Base-by-base conservation (phyloP, 2,888 invertebrate species). In the Netelia inedita region DNA sequence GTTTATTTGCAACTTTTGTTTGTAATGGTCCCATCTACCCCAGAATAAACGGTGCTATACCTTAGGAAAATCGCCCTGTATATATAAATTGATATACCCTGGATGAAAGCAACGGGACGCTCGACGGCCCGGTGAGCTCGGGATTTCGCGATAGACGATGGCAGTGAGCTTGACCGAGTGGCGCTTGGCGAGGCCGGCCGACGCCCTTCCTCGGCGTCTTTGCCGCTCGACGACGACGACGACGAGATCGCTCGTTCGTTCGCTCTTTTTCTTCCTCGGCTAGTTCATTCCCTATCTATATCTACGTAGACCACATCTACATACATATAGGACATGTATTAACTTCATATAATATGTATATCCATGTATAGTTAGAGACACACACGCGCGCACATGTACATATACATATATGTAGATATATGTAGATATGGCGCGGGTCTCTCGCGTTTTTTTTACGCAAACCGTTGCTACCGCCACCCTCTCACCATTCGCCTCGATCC, bases 171-270 rank as follows among this genome's bases (percentile, higher is more conserved):
- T 91, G 91, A 91, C 92, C 92, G 92, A 92, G 92, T 92, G 92
- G 92, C 92, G 92, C 92, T 92, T 89, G 91, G 90, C 92, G 92
- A 92, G 92, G 92, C 92, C 92, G 91, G 92, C 92, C 92, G 92
- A 92, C 92, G 92, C 92, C 92, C 92, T 91, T 91, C 90, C 91
- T 90, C 89, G 55, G 85, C 86, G 82, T 87, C 61, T 79, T 43
- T 53, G 65, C 69, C 66, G 11, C 57, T 66, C 61, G 16, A 35
- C 71, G 21, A 21, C 61, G 53, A 53, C 16, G 53, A 53, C 19
- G 55, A 46, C 46, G 43, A 43, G 43, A 66, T 53, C 59, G 21
- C 41, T 55, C 73, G n/a, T 21, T 65, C 65, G 41, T 55, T 63
- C 66, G 9, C 21, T 71, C 57, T 53, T 55, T 59, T 19, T 21